Conservation (phyloP, 2,888 invertebrate species). For the Chirona hameri region DNA sequence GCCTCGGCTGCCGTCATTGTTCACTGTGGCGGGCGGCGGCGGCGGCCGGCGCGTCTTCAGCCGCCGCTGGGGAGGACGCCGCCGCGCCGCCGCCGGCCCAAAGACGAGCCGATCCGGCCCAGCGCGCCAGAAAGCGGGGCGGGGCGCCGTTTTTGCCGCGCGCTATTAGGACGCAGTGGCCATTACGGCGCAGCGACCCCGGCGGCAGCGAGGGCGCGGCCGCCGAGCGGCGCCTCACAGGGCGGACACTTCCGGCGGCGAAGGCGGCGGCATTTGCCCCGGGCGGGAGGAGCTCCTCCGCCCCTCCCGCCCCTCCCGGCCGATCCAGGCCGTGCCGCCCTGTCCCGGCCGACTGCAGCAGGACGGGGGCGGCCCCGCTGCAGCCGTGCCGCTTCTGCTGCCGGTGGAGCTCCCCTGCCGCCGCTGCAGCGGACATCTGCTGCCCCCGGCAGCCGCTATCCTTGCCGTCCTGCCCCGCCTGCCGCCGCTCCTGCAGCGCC, state of each 20-base stretch:
- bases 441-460: too few species aligned
- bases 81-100: background rate
- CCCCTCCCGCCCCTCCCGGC: background rate
- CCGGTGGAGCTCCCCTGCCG: too few species aligned
- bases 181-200: slow-evolving; percentile 13
- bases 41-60: background rate
- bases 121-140: slow-evolving; percentile 27
- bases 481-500: too few species aligned
- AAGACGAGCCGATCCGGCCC: background rate
- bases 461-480: too few species aligned
- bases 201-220: background rate
- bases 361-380: too few species aligned
- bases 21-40: background rate
- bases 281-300: background rate
- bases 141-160: slow-evolving; percentile 22
- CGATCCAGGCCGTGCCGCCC: too few species aligned
- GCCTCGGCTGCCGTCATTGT: background rate
- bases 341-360: too few species aligned
- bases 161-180: background rate
- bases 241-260: background rate
- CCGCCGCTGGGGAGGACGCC: background rate
- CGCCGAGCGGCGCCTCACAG: background rate
- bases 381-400: too few species aligned
- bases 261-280: background rate
- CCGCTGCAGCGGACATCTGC: too few species aligned